These are phyloP conservation scores for Neosilurus hyrtlii DNA, from an alignment of 2,797 vertebrate species.

Conservation along the genomic window DNA sequence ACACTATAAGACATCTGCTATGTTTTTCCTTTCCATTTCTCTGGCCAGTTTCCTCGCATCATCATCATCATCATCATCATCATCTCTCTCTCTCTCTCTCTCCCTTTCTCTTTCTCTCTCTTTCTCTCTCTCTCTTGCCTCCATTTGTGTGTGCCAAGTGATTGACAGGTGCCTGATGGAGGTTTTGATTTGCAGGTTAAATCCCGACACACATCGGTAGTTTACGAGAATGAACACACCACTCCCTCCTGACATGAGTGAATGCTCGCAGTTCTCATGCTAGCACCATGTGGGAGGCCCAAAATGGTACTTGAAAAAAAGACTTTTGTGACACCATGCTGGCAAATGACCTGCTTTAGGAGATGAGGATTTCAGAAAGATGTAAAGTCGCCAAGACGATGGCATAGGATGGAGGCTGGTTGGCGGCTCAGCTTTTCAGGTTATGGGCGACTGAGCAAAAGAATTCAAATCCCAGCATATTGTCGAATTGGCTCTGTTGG, in stretches of 20 bases:
- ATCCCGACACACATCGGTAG: neutral
- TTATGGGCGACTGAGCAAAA: neutral
- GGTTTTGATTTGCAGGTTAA: constrained; percentile 25
- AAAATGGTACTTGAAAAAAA: constrained; percentile 14
- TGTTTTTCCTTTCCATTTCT: neutral
- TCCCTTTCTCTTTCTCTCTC: neutral
- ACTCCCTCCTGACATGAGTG: neutral
- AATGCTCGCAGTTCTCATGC: neutral
- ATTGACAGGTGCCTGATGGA: constrained; percentile 27
- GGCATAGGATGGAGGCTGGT: neutral
- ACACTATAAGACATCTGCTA: too few species aligned
- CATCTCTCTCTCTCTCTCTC: too few species aligned
- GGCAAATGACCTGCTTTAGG: neutral
- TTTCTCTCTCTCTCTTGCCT: neutral
- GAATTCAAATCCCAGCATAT: neutral
- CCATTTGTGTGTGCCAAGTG: neutral
- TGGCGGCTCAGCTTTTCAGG: neutral
- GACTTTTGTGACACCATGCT: neutral
- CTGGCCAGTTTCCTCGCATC: neutral
- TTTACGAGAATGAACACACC: neutral
- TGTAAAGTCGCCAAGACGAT: neutral
- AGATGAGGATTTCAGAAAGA: neutral
- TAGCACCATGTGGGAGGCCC: constrained; percentile 1
- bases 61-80: too few species aligned
- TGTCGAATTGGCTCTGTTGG: neutral